phyloP scores from a whole-genome alignment of 2,888 invertebrate species.

The Troides oblongomaculatus region DNA sequence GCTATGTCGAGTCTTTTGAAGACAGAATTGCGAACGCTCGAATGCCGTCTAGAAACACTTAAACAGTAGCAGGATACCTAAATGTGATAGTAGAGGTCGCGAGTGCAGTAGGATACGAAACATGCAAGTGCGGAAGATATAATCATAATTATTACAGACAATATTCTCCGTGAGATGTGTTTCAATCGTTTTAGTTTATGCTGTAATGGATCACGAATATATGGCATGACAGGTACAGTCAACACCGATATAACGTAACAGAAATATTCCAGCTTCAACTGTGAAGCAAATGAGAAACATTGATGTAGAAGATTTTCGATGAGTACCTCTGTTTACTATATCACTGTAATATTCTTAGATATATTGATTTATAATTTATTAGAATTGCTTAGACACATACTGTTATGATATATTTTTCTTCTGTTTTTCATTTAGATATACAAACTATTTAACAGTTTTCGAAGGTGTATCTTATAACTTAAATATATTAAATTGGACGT shows the following conservation, averaged over 20 bases:
- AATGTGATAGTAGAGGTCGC: conserved; percentile 44
- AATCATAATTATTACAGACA: neutral
- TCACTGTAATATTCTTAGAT: no score
- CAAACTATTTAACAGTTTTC: no score
- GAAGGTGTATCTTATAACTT: no score
- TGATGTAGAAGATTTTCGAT: neutral
- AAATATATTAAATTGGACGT: neutral
- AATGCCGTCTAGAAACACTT: neutral
- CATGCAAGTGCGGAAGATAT: neutral
- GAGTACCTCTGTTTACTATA: no score
- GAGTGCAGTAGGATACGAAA: conserved; percentile 34
- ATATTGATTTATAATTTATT: no score
- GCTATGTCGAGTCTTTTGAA: neutral
- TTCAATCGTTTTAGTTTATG: neutral
- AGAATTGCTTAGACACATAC: no score
- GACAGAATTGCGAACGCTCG: neutral
- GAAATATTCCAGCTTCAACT: neutral
- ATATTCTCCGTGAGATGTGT: neutral
- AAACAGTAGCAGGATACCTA: neutral
- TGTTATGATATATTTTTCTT: no score
- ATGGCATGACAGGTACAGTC: no score
- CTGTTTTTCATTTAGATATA: no score
- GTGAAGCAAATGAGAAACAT: neutral
- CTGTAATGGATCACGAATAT: neutral
- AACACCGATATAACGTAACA: neutral